Base-by-base conservation (phyloP, 2,888 invertebrate genomes). In the Diloba caeruleocephala region DNA sequence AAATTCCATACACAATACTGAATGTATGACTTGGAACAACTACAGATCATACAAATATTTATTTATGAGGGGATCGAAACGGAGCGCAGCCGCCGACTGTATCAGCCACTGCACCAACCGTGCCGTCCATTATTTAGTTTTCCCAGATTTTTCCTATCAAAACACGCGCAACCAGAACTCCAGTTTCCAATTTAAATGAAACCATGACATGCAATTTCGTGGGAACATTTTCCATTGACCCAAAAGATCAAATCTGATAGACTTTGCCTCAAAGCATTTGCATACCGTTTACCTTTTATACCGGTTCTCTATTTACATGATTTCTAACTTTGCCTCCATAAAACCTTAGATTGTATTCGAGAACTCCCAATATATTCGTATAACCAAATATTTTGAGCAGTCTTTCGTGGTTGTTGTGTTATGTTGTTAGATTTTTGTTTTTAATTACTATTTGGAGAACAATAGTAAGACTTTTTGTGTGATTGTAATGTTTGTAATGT, bases 301-400 rank as follows among this genome's bases (percentile, higher is more conserved):
- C 0, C 2, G 6, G 17, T 2, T 1, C n/a, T 9, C 5, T 19
- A 66, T 64, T 66, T 56, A 10, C 64, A 56, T 66, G 50, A 49
- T 60, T 64, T 33, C 25, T 32, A 33, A 31, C 41, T 57, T 42
- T 62, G 32, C 2, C 19, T 49, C 23, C 28, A 13, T 21, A 3
- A 8, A 32, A 6, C n/a, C 1, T 9, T 45, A 46, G 37, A 53
- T 62, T 19, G 36, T 53, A 57, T 67, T 38, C 3, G 29, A 5
- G n/a, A 9, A 12, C 36, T 19, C 7, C 9, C 23, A 15, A 45
- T 48, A 44, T 42, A 38, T 39, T 46, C 21, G 29, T 42, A 23
- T 31, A 10, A 34, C 8, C 13, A 14, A 9, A 5, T 14, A 0
- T 29, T 13, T 13, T 28, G 19, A 2, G 19, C 2, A 21, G 21